Evolutionary conservation across 1,140 invertebrate species (phyloP).

Genomic region (Drosophila repleta): DNA sequence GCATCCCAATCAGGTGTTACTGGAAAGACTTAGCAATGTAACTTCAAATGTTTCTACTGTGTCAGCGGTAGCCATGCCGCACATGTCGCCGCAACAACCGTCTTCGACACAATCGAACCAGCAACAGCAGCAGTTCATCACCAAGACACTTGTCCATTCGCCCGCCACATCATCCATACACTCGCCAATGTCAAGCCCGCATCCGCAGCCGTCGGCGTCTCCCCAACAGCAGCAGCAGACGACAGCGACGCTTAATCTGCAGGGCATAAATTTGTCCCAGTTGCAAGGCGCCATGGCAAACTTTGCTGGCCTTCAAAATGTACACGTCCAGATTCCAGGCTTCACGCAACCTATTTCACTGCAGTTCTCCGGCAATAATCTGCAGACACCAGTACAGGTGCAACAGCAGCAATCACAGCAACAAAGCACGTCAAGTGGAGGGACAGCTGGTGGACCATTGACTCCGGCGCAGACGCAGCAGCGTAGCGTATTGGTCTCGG

Average conservation of each 20-base stretch:
- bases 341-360: slow-evolving; percentile 91
- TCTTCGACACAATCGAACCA: slow-evolving; percentile 23
- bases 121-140: slow-evolving; percentile 65
- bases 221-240: slow-evolving; percentile 77
- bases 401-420: slow-evolving; percentile 82
- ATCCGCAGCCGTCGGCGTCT: slow-evolving; percentile 86
- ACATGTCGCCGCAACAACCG: slow-evolving; percentile 78
- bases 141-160: slow-evolving; percentile 79
- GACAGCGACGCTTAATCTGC: slow-evolving; percentile 86
- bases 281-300: slow-evolving; percentile 88
- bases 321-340: slow-evolving; percentile 91
- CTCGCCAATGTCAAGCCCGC: slow-evolving; percentile 87
- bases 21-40: slow-evolving; percentile 76
- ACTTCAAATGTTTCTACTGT: slow-evolving; percentile 66
- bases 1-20: slow-evolving; percentile 76
- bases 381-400: slow-evolving; percentile 83
- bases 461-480: slow-evolving; percentile 51
- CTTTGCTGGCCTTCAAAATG: slow-evolving; percentile 91
- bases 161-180: slow-evolving; percentile 82
- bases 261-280: slow-evolving; percentile 91
- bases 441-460: slow-evolving; percentile 5
- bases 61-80: slow-evolving; percentile 70
- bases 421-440: slow-evolving; percentile 27
- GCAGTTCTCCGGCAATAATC: slow-evolving; percentile 86
- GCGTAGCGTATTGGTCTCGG: slow-evolving; percentile 67